phyloP scores from a whole-genome alignment of 2,888 invertebrate genomes.

The Pomacea canaliculata region DNA sequence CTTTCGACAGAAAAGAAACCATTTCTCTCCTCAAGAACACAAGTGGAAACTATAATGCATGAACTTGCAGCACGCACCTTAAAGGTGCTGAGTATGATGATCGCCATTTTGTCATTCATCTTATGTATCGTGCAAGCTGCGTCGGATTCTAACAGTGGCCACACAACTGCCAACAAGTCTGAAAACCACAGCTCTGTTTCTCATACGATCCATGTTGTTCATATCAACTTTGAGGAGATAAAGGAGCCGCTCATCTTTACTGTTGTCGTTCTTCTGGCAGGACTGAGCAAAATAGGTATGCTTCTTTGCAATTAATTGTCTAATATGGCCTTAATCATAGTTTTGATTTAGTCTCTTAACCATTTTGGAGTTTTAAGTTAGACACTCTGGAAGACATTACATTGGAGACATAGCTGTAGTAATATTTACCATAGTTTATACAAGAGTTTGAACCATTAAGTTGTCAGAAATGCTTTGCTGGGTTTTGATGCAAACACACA shows the following conservation, averaged over 20 bases:
- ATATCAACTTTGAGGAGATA: conserved; percentile 68
- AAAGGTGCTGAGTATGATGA: too few species aligned
- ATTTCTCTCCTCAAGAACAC: too few species aligned
- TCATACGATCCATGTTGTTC: conserved; percentile 64
- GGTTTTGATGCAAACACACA: too few species aligned
- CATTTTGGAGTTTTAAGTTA: background rate
- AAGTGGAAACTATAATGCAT: too few species aligned
- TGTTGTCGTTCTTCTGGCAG: conserved; percentile 72
- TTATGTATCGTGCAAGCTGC: background rate
- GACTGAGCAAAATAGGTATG: conserved; percentile 73
- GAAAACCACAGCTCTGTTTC: background rate
- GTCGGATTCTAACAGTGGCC: background rate
- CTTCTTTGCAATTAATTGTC: background rate
- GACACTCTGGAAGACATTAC: too few species aligned
- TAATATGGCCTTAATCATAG: background rate
- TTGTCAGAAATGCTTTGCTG: too few species aligned
- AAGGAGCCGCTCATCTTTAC: conserved; percentile 71
- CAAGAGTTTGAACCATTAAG: too few species aligned
- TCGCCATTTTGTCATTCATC: background rate
- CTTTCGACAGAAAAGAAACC: too few species aligned
- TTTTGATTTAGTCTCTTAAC: background rate
- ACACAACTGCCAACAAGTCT: background rate
- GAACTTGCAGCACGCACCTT: too few species aligned
- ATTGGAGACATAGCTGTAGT: too few species aligned
- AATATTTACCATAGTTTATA: too few species aligned